Base-by-base conservation (phyloP, 2,888 invertebrate genomes). In the Girardia tigrina region DNA sequence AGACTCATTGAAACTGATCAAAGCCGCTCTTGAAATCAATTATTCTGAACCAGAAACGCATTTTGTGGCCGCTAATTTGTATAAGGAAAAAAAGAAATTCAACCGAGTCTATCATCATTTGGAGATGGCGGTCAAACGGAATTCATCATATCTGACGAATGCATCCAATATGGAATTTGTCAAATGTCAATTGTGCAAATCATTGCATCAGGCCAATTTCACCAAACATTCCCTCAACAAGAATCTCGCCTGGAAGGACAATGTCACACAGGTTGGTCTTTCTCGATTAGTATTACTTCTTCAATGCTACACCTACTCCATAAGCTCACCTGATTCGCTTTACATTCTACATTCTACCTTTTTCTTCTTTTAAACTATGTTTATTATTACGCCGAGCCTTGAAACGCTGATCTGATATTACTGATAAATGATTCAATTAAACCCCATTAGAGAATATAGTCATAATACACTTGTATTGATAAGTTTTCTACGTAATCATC, bases 1-100 rank as follows among this genome's bases (percentile, higher is more conserved):
- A 16, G 56, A 56, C 4, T 4, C 56, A 4, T 20, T 56, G 56
- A 56, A 4, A 56, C 56, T 56, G 6, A 2, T 56, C n/a, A 4
- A 56, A n/a, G 56, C 56, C 23, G 56, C 56, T n/a, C 23, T 56
- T 4, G 23, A 56, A 56, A 56, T 56, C 23, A 23, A 56, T 56
- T 56, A 56, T 56, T 56, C 56, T 20, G 56, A 56, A 16, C 56
- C 56, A n/a, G 56, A 56, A 56, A n/a, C 56, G n/a, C 56, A 56
- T 56, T 2, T 56, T 56, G n/a, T 56, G 23, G 56, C 56, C 56
- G n/a, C 56, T 2, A 56, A 4, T 8, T 56, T 56, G 23, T 56
- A 56, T 23, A 56, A 16, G 16, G 36, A 36, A 12, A 36, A 36
- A 12, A 36, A 36, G 8, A 16, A 36, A 36, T 16, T 36, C 36